A percentile compares a stretch with the other conserved stretches of the same genome.
Conservation (phyloP, 2,797 vertebrate species). For the Phalanger gymnotis region DNA sequence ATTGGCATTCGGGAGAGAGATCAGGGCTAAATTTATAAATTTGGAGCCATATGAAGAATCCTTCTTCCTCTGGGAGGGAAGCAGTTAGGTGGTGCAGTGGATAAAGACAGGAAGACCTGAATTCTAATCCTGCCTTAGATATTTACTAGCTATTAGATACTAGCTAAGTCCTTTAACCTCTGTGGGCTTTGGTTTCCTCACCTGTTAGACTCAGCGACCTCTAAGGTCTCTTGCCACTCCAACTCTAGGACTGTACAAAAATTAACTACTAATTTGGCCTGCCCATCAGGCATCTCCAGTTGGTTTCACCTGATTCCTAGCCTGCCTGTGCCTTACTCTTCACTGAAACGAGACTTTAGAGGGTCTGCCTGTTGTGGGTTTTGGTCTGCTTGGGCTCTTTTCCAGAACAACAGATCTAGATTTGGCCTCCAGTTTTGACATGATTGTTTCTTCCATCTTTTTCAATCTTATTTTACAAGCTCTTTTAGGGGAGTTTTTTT, state of each 20-base stretch:
- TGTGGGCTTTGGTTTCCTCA: not conserved
- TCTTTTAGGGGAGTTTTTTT: slow-evolving; percentile 26
- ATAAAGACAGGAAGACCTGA: not conserved
- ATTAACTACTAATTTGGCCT: not conserved
- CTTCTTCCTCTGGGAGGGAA: not conserved
- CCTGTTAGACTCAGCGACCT: not conserved
- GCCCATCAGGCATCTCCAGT: not conserved
- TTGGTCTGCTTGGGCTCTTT: slow-evolving; percentile 6
- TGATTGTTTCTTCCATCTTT: slow-evolving; percentile 48
- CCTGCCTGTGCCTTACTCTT: not conserved
- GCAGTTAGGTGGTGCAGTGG: not conserved
- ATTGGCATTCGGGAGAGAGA: not conserved
- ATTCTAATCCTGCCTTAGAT: not conserved
- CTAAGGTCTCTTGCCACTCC: not conserved
- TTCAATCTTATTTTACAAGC: slow-evolving; percentile 55
- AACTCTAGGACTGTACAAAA: not conserved
- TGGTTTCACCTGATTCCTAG: not conserved
- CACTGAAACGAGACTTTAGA: not conserved
- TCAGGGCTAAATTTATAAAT: not conserved
- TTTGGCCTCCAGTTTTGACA: slow-evolving; percentile 54
- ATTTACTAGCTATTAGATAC: not conserved
- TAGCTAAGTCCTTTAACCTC: not conserved
- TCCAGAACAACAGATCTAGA: slow-evolving; percentile 18
- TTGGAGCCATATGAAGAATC: not conserved
- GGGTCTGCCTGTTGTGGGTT: not conserved